Base-by-base conservation (phyloP, 2,888 invertebrate species). In the Scaptodrosophila latifasciaeformis region DNA sequence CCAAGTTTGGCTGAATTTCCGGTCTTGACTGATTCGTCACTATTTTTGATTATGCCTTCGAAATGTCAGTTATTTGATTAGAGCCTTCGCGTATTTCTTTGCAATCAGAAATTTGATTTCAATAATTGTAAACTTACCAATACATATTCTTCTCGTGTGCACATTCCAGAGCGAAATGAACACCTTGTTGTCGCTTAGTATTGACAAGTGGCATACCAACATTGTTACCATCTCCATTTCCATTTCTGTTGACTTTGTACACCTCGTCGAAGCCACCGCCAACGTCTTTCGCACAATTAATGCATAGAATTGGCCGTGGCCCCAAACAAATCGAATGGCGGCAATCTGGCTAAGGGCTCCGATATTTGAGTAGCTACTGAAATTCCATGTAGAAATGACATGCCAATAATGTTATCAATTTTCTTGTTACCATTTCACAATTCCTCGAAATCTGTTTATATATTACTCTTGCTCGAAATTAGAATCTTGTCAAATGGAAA, bases 111-210 rank as follows among this genome's bases (percentile, higher is more conserved):
- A 49, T 42, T 49, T 31, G 21, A 31, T 76, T 57, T 47, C 39
- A 59, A 59, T 35, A 57, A 59, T 58, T 60, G 51, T n/a, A n/a
- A n/a, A n/a, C n/a, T n/a, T n/a, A n/a, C n/a, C n/a, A n/a, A n/a
- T n/a, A n/a, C n/a, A n/a, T n/a, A n/a, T n/a, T n/a, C n/a, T n/a
- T n/a, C n/a, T n/a, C n/a, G n/a, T n/a, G n/a, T 49, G 51, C 60
- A 54, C 77, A 72, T 76, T 76, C 78, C 63, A 53, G 37, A 27
- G 37, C 43, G 68, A 68, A 75, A 62, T 59, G 60, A 69, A 77
- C 62, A 71, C 70, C 59, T 61, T 57, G 61, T n/a, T n/a, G n/a
- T n/a, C n/a, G n/a, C n/a, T n/a, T n/a, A n/a, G n/a, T n/a, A n/a
- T 63, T 65, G 51, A 62, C 35, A 46, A 54, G 21, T 19, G 24